Evolutionary conservation across 2,113 vertebrate genomes (phyloP).

Genomic region (Tupaia tana): DNA sequence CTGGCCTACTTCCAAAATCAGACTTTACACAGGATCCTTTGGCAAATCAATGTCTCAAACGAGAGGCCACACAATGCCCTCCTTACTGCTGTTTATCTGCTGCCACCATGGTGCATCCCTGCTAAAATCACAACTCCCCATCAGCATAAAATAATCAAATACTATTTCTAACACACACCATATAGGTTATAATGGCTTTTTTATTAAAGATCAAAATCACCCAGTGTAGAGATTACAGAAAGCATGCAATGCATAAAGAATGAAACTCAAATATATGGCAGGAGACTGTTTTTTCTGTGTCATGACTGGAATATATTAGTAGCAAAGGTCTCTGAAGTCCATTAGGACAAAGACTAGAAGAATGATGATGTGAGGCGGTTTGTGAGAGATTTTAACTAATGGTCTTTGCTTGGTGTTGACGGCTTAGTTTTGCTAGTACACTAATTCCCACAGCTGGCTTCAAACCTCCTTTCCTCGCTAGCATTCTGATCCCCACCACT

Average conservation of each 20-base stretch:
- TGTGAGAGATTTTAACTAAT: background rate
- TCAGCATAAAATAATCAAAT: conserved; percentile 42
- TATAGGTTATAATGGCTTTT: background rate
- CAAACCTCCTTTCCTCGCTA: background rate
- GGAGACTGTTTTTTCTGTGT: background rate
- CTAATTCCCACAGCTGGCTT: background rate
- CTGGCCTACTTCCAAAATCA: conserved; percentile 15
- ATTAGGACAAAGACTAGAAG: background rate
- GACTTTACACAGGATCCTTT: conserved; percentile 35
- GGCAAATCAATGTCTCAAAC: conserved; percentile 61
- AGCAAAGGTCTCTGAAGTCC: background rate
- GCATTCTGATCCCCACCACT: background rate
- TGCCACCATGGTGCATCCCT: background rate
- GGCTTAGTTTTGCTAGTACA: background rate
- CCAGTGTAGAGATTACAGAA: conserved; percentile 15
- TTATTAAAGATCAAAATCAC: conserved; percentile 37
- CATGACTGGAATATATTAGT: background rate
- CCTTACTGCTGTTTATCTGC: conserved; percentile 16
- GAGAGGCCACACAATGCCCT: background rate
- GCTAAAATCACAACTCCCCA: conserved; percentile 27
- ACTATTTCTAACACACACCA: background rate
- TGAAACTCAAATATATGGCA: background rate
- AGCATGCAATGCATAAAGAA: background rate
- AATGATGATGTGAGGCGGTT: background rate
- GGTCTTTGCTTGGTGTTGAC: background rate